A percentile compares a stretch with the other conserved stretches of the same genome.
Evolutionary conservation across 2,113 vertebrate species (phyloP).

Genomic region (Amphiprion percula): DNA sequence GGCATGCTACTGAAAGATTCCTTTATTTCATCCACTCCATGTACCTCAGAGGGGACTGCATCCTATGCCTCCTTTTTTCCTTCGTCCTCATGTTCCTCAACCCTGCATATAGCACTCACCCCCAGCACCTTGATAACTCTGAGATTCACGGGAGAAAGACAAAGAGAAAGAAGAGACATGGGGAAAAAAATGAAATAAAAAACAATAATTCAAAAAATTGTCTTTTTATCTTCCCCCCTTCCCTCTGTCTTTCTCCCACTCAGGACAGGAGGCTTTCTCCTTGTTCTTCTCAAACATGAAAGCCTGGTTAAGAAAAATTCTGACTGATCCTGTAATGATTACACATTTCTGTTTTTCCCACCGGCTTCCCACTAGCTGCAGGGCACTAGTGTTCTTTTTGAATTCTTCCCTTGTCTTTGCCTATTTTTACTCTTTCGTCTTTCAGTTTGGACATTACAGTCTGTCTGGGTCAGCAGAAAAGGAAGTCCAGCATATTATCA

Average conservation of each 20-base stretch:
- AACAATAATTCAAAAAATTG: slow-evolving; percentile 47
- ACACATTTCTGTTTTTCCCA: slow-evolving; percentile 43
- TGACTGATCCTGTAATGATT: slow-evolving; percentile 63
- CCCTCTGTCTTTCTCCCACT: slow-evolving; percentile 25
- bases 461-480: slow-evolving; percentile 56
- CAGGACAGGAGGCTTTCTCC: slow-evolving; percentile 42
- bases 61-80: background rate
- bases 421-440: background rate
- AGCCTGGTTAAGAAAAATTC: slow-evolving; percentile 62
- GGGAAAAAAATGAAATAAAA: slow-evolving; percentile 1
- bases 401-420: slow-evolving; percentile 31
- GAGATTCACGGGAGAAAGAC: slow-evolving; percentile 10
- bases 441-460: slow-evolving; percentile 25
- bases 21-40: slow-evolving; percentile 28
- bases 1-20: background rate
- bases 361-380: slow-evolving; percentile 14
- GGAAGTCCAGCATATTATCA: slow-evolving; percentile 79
- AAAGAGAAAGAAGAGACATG: background rate
- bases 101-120: background rate
- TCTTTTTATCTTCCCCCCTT: slow-evolving; percentile 28
- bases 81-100: slow-evolving; percentile 2
- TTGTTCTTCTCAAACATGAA: slow-evolving; percentile 68
- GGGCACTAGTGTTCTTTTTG: slow-evolving; percentile 40
- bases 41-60: background rate
- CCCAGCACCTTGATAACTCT: slow-evolving; percentile 13